Base-by-base conservation (phyloP, 2,113 vertebrate species). In the Eulacestoma nigropectus region DNA sequence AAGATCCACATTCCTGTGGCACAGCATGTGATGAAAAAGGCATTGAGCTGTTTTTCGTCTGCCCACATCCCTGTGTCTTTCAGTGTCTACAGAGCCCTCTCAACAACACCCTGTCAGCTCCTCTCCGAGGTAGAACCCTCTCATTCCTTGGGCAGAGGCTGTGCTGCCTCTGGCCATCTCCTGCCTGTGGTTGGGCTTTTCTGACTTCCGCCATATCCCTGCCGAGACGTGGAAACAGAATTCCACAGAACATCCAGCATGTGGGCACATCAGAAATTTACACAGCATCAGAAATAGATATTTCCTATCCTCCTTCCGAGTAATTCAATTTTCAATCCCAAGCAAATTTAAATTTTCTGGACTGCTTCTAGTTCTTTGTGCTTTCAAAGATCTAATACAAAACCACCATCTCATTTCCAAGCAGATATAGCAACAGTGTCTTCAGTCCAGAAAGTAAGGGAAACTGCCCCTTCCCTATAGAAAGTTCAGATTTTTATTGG, bases 31-130 rank as follows among this genome's bases (percentile, higher is more conserved):
- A 42, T 78, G 42, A 17, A 67, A 84, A 23, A 78, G 4, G 4
- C 37, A 30, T 5, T 20, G 30, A 65, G 25, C 26, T 56, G 8
- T 33, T 68, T 49, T 35, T 44, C 10, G 22, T 49, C 41, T 81
- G 6, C 10, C 10, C 32, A 14, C 1, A 0, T 0, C 4, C 20
- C 21, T 2, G 0, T 7, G 0, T 16, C 19, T 78, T 32, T 65
- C 5, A 0, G 9, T 23, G 18, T 60, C n/a, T 69, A 20, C 33
- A 74, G 27, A 9, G 15, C 30, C 10, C 16, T 32, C 50, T 47
- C 25, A 75, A 18, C 18, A 81, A 12, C 21, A 57, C 10, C 7
- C 32, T 53, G 19, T 7, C 37, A 67, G 16, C 25, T 90, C 2
- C 1, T 63, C 20, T 63, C 22, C 20, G 9, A 26, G 5, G 10